phyloP scores from a whole-genome alignment of 2,888 invertebrate species.

The Aspidiotus destructor region DNA sequence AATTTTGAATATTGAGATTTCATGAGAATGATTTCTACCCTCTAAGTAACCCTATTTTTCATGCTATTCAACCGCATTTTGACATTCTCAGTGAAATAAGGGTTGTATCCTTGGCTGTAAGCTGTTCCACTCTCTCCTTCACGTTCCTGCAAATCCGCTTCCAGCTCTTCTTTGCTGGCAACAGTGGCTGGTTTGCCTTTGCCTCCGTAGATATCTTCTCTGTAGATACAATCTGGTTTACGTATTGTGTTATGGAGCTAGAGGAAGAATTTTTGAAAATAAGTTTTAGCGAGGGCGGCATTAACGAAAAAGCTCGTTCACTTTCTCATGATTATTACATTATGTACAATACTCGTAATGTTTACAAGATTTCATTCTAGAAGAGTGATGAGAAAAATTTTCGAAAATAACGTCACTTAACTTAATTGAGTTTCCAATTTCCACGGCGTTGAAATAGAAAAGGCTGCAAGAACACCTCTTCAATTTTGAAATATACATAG shows the following conservation, averaged over 20 bases:
- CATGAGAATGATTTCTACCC: background rate
- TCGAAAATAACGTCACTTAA: too few species aligned
- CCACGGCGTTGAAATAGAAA: too few species aligned
- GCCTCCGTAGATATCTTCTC: slow-evolving; percentile 58
- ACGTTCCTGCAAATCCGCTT: background rate
- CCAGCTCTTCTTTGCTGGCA: background rate
- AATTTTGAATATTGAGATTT: background rate
- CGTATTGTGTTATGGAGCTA: slow-evolving; percentile 61
- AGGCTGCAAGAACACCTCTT: too few species aligned
- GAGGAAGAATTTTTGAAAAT: background rate
- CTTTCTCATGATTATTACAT: too few species aligned
- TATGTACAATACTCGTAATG: too few species aligned
- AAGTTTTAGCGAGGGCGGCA: background rate
- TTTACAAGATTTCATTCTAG: too few species aligned
- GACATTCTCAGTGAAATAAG: background rate
- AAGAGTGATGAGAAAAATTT: too few species aligned
- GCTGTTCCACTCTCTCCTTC: background rate
- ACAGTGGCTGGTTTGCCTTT: slow-evolving; percentile 47
- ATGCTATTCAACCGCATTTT: too few species aligned
- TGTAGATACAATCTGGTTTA: slow-evolving; percentile 53
- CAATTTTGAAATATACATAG: too few species aligned
- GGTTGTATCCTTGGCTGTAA: background rate
- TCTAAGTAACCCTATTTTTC: too few species aligned
- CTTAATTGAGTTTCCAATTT: too few species aligned
- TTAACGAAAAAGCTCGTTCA: background rate